Conservation (phyloP, 2,888 invertebrate genomes). For the Sipha maydis region DNA sequence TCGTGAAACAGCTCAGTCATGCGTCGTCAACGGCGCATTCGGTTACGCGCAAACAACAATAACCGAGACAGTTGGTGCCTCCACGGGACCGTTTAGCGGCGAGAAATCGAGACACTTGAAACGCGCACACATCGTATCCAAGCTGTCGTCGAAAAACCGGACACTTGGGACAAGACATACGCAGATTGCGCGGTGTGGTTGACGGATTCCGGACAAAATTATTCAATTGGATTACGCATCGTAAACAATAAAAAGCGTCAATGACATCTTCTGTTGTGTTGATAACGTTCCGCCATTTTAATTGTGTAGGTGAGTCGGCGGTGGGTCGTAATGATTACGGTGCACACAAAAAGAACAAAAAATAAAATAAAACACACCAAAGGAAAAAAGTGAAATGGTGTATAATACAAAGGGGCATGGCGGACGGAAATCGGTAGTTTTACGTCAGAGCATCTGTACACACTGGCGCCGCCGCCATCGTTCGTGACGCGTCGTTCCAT, state of each 20-base stretch:
- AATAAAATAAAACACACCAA: background rate
- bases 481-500: background rate
- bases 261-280: conserved; percentile 61
- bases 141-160: background rate
- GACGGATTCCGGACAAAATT: background rate
- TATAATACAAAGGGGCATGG: background rate
- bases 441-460: background rate
- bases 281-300: conserved; percentile 62
- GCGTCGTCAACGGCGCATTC: background rate
- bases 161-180: background rate
- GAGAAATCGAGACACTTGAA: background rate
- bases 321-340: conserved; percentile 55
- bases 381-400: conserved; percentile 35
- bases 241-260: conserved; percentile 61
- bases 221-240: background rate
- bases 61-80: background rate
- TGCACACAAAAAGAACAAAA: conserved; percentile 10
- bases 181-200: background rate
- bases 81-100: conserved; percentile 12
- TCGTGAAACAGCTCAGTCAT: background rate
- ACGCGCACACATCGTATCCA: conserved; percentile 30
- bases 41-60: conserved; percentile 9
- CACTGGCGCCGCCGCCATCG: background rate
- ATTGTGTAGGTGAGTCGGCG: conserved; percentile 61
- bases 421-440: conserved; percentile 3